phyloP scores from a whole-genome alignment of 2,888 invertebrate genomes.

The Trileptium ribeirensis region DNA sequence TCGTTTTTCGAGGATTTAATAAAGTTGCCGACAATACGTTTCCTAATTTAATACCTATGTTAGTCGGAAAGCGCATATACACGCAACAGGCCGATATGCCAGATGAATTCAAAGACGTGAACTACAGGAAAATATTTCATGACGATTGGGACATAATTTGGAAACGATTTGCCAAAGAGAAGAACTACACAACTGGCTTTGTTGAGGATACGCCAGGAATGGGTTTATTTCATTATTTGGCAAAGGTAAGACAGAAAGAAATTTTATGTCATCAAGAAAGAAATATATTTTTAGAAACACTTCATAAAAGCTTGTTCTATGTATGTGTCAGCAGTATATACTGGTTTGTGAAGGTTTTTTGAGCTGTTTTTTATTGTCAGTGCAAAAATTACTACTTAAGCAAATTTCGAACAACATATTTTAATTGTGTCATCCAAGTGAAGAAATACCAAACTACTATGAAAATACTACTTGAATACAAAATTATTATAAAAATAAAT shows the following conservation, averaged over 20 bases:
- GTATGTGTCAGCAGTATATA: too few relatives aligned
- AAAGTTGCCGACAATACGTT: slow-evolving; percentile 21
- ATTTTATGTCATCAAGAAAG: too few relatives aligned
- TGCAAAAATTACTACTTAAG: too few relatives aligned
- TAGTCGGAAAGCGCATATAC: slow-evolving; percentile 14
- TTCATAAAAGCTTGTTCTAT: too few relatives aligned
- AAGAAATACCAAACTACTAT: too few relatives aligned
- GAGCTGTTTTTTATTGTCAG: too few relatives aligned
- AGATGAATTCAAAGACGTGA: not conserved
- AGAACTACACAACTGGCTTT: slow-evolving; percentile 14
- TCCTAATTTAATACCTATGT: slow-evolving; percentile 21
- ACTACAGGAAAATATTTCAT: not conserved
- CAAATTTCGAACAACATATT: too few relatives aligned
- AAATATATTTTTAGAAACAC: too few relatives aligned
- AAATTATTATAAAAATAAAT: too few relatives aligned
- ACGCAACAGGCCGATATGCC: not conserved
- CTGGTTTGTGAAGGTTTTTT: too few relatives aligned
- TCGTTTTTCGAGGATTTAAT: not conserved
- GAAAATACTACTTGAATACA: too few relatives aligned
- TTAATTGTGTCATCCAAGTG: too few relatives aligned
- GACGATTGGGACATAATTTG: slow-evolving; percentile 20
- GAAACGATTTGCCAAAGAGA: not conserved
- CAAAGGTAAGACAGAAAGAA: not conserved
- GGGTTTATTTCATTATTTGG: slow-evolving; percentile 22
- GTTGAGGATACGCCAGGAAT: slow-evolving; percentile 18